phyloP scores from a whole-genome alignment of 2,888 invertebrate genomes.

The Napeogenes inachia region DNA sequence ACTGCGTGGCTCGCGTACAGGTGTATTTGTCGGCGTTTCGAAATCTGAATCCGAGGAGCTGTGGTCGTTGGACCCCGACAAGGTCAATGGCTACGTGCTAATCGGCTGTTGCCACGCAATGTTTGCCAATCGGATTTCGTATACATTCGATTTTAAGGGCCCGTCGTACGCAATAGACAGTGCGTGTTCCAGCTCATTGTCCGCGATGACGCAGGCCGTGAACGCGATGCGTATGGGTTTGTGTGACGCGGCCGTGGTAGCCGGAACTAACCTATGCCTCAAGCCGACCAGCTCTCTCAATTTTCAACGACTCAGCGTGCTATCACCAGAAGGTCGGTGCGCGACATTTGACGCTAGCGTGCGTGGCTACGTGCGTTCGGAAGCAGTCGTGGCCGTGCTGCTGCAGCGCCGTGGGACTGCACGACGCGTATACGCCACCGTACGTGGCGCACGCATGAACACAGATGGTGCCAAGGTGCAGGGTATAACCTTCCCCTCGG shows the following conservation, averaged over 20 bases:
- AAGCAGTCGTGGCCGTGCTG: conserved; percentile 89
- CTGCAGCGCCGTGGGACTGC: conserved; percentile 88
- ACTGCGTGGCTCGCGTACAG: conserved; percentile 91
- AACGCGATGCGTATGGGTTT: conserved; percentile 90
- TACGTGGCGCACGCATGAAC: conserved; percentile 93
- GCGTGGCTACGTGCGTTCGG: conserved; percentile 94
- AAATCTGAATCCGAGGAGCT: conserved; percentile 92
- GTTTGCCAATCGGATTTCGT: conserved; percentile 98
- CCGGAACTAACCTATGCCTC: conserved; percentile 91
- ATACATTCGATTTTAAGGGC: conserved; percentile 95
- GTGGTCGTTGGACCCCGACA: conserved; percentile 91
- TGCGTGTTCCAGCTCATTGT: conserved; percentile 96
- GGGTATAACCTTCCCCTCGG: conserved; percentile 92
- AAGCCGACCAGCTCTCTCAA: conserved; percentile 95
- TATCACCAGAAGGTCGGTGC: conserved; percentile 93
- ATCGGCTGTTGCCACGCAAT: conserved; percentile 97
- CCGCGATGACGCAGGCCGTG: conserved; percentile 92
- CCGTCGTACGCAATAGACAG: conserved; percentile 98
- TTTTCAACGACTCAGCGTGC: conserved; percentile 95
- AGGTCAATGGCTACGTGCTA: conserved; percentile 92
- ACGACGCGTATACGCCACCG: conserved; percentile 88
- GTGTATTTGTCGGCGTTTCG: conserved; percentile 97
- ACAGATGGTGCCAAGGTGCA: conserved; percentile 95
- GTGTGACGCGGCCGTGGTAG: conserved; percentile 97
- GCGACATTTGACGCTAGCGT: conserved; percentile 96